Evolutionary conservation across 2,888 invertebrate genomes (phyloP).

Genomic region (Hypolimnas misippus): DNA sequence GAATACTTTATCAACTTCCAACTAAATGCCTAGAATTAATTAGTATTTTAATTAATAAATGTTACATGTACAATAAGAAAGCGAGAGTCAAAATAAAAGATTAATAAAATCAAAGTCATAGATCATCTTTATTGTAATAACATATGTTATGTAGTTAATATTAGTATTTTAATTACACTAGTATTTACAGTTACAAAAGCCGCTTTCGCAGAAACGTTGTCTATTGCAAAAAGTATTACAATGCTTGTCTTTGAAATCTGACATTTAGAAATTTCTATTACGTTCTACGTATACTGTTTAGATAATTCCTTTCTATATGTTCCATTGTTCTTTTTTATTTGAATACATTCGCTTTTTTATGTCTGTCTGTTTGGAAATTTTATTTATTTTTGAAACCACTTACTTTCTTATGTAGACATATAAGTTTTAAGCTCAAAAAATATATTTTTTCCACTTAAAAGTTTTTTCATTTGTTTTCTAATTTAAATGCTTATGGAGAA

Average conservation of each 20-base stretch:
- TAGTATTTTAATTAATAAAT: too few relatives aligned
- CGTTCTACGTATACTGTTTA: slow-evolving; percentile 1
- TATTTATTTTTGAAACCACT: too few relatives aligned
- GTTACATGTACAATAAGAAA: too few relatives aligned
- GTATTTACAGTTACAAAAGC: neutral
- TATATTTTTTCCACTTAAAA: too few relatives aligned
- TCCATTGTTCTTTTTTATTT: slow-evolving; percentile 1
- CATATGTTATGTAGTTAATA: neutral
- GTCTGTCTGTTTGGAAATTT: neutral
- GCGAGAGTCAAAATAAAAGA: too few relatives aligned
- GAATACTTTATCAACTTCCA: too few relatives aligned
- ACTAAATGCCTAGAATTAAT: too few relatives aligned
- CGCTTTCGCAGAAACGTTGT: slow-evolving; percentile 5
- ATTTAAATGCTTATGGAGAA: too few relatives aligned
- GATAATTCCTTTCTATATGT: neutral
- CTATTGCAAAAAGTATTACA: slow-evolving; percentile 6
- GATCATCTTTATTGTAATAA: neutral
- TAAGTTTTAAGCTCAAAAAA: too few relatives aligned
- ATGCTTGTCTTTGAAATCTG: neutral
- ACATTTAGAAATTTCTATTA: slow-evolving; percentile 11
- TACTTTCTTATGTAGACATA: too few relatives aligned
- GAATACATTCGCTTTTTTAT: neutral
- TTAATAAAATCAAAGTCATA: too few relatives aligned
- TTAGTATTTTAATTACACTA: neutral
- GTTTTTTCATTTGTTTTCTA: too few relatives aligned